phyloP scores from a whole-genome alignment of 2,888 invertebrate genomes.

The Notodonta ziczac region DNA sequence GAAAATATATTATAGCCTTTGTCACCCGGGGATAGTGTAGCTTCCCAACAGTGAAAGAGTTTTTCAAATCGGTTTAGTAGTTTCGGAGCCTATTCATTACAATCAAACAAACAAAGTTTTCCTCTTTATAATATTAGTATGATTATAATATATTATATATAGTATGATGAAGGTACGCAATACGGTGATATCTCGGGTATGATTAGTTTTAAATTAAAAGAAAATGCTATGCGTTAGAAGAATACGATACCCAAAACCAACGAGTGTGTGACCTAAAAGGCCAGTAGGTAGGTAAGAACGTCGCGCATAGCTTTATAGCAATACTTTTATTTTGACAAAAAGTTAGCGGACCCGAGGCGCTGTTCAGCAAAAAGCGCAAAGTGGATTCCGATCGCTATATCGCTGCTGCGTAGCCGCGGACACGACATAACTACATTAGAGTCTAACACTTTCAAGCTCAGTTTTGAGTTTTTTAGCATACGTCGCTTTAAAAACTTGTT shows the following conservation, averaged over 20 bases:
- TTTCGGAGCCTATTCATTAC: too few species aligned
- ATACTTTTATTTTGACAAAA: neutral
- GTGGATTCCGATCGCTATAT: neutral
- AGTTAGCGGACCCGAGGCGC: neutral
- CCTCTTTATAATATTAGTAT: too few species aligned
- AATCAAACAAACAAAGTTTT: too few species aligned
- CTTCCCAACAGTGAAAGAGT: too few species aligned
- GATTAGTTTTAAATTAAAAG: too few species aligned
- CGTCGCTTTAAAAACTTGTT: neutral
- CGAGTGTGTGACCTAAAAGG: constrained; percentile 16
- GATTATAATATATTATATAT: too few species aligned
- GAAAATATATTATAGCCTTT: too few species aligned
- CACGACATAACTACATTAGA: neutral
- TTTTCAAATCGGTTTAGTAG: too few species aligned
- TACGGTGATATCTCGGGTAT: too few species aligned
- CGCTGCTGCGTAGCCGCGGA: neutral
- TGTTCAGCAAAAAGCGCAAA: neutral
- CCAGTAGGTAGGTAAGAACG: constrained; percentile 7
- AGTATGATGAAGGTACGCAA: too few species aligned
- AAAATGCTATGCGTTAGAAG: too few species aligned
- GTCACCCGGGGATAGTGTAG: too few species aligned
- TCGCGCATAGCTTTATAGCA: neutral
- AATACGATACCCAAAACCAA: neutral
- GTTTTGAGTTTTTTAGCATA: neutral
- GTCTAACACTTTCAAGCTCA: neutral